These are phyloP conservation scores for Ceratothoa steindachneri DNA, from an alignment of 2,888 invertebrate genomes.

Conservation along the genomic window DNA sequence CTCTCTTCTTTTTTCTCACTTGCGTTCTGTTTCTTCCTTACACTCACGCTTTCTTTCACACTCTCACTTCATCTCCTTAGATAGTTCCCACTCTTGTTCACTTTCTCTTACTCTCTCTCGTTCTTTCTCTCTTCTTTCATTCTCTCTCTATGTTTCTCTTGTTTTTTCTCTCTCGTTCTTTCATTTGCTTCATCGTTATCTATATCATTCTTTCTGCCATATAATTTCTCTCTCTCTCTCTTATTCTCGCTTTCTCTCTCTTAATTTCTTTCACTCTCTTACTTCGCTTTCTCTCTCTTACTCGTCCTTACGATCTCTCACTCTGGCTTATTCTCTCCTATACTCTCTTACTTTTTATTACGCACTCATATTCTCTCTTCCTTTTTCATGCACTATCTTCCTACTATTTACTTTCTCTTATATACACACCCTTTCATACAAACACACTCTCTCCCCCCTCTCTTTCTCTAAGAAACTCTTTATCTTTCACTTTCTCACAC, in stretches of 20 bases:
- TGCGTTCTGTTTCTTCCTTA: neutral
- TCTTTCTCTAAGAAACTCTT: too few relatives aligned
- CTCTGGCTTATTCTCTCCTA: neutral
- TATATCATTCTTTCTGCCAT: neutral
- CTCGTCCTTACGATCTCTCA: neutral
- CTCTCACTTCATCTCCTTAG: neutral
- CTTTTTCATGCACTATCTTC: neutral
- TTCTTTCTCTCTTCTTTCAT: neutral
- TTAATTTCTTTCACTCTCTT: neutral
- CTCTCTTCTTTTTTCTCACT: too few relatives aligned
- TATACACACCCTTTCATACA: neutral
- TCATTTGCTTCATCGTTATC: neutral
- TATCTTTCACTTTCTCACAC: neutral
- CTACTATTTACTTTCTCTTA: neutral
- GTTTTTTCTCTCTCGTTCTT: constrained; percentile 9
- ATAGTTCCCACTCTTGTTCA: neutral
- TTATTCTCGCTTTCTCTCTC: neutral
- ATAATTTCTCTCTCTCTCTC: constrained; percentile 10
- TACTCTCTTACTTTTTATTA: neutral
- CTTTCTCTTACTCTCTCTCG: neutral
- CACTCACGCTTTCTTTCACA: constrained; percentile 3
- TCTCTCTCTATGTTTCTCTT: constrained; percentile 8
- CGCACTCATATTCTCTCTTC: neutral
- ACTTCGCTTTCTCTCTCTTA: neutral
- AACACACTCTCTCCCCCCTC: too few relatives aligned